Evolutionary conservation across 2,797 vertebrate species (phyloP), one percentile per base, ranked within the genome.

Genomic region (Sciurus vulgaris): DNA sequence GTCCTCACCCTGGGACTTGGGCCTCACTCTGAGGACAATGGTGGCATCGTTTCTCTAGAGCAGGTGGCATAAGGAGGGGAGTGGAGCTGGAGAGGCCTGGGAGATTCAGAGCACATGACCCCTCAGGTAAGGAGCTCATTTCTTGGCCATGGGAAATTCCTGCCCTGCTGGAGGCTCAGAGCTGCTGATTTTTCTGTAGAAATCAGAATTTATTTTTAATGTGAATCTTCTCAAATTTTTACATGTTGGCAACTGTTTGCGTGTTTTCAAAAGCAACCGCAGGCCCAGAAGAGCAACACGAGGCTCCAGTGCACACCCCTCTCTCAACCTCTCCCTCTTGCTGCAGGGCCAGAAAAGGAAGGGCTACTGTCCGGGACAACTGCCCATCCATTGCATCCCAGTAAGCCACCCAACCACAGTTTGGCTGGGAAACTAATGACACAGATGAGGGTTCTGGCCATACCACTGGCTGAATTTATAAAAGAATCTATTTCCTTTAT

Each of bases 81-180:
- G 5, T 33, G 47, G 18, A 8, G 35, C 13, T 33, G 9, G 63
- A 72, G 30, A 67, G 56, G 12, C 54, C 82, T 49, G 30, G 17
- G 12, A 3, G 13, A 72, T 0, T 0, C 35, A 33, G 56, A 49
- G 49, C 47, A 44, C 65, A 3, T 0, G 4, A 28, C 7, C 22
- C 35, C 22, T 35, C 67, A 7, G 2, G 28, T 2, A 35, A 63
- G 7, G 17, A 20, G 12, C 7, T 49, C 59, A 24, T 65, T 72
- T 44, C 54, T 63, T 63, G 8, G 17, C 35, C 65, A 35, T 1
- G 30, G 17, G 7, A 13, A 13, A 24, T 17, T 65, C 67, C 38
- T 20, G 47, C 38, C 30, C 41, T 24, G 6, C 9, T 18, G 30
- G 24, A 35, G 35, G 35, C 5, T 9, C n/a, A n/a, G 56, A 74